Evolutionary conservation across 1,140 invertebrate species (phyloP).

Genomic region (Temnothorax curvispinosus): DNA sequence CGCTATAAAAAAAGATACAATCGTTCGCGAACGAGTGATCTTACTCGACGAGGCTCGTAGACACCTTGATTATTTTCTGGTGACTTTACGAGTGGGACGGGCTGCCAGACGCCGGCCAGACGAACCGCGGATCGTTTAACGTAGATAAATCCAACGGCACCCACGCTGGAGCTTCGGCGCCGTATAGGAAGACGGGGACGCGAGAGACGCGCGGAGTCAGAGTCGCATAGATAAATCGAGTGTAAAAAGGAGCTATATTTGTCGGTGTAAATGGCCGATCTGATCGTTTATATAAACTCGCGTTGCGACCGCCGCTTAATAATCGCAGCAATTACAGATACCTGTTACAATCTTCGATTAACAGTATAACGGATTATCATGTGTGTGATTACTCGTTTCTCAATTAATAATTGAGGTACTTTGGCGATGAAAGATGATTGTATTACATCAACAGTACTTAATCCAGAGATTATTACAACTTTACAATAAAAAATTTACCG

Average conservation of each 20-base stretch:
- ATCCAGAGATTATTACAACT: background rate
- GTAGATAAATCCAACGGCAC: constrained; percentile 69
- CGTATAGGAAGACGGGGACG: constrained; percentile 4
- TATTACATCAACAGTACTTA: background rate
- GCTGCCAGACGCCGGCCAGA: constrained; percentile 67
- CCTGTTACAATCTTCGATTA: background rate
- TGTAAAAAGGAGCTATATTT: constrained; percentile 33
- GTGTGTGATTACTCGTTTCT: background rate
- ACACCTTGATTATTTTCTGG: constrained; percentile 62
- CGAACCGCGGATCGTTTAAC: constrained; percentile 63
- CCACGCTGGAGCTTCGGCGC: constrained; percentile 60
- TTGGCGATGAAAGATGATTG: background rate
- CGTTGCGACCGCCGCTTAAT: background rate
- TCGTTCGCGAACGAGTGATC: constrained; percentile 36
- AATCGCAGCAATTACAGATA: background rate
- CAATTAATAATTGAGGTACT: background rate
- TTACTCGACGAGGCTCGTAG: constrained; percentile 36
- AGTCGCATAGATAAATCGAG: constrained; percentile 39
- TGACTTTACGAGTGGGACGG: constrained; percentile 70
- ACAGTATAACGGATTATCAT: background rate
- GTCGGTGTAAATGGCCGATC: constrained; percentile 30
- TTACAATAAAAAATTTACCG: background rate
- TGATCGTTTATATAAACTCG: constrained; percentile 50
- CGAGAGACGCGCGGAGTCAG: background rate
- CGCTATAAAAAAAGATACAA: constrained; percentile 65